phyloP scores from a whole-genome alignment of 1,140 invertebrate genomes.

The Acromyrmex charruanus region DNA sequence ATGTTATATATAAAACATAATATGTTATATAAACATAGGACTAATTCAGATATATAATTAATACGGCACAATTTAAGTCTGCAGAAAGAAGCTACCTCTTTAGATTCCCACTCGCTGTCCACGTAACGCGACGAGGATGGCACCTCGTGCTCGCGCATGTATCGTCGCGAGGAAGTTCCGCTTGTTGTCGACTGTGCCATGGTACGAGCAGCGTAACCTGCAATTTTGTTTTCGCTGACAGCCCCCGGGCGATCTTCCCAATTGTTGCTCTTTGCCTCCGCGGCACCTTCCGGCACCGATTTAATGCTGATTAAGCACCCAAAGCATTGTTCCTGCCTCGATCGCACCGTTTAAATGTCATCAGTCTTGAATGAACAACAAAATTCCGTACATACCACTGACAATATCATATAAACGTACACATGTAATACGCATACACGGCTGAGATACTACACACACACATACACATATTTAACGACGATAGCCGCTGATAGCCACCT shows the following conservation, averaged over 20 bases:
- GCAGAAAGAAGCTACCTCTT: constrained; percentile 87
- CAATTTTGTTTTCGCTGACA: constrained; percentile 31
- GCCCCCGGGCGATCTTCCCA: not conserved
- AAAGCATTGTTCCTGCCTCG: constrained; percentile 2
- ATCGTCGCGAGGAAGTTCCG: constrained; percentile 87
- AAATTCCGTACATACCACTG: constrained; percentile 1
- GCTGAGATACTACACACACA: no score
- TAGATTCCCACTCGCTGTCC: constrained; percentile 90
- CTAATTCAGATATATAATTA: not conserved
- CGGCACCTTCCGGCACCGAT: not conserved
- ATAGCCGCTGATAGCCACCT: not conserved
- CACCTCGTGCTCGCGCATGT: constrained; percentile 86
- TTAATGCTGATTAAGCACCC: constrained; percentile 1
- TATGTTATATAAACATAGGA: constrained; percentile 35
- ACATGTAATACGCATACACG: not conserved
- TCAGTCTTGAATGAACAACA: not conserved
- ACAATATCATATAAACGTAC: not conserved
- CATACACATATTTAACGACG: no score
- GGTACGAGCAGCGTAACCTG: constrained; percentile 62
- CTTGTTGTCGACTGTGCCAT: constrained; percentile 88
- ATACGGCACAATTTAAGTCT: not conserved
- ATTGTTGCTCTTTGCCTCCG: not conserved
- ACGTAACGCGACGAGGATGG: constrained; percentile 87
- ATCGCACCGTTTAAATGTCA: not conserved
- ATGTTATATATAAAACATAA: not conserved